Base-by-base conservation (phyloP, 2,113 vertebrate genomes). In the Heteronetta atricapilla region DNA sequence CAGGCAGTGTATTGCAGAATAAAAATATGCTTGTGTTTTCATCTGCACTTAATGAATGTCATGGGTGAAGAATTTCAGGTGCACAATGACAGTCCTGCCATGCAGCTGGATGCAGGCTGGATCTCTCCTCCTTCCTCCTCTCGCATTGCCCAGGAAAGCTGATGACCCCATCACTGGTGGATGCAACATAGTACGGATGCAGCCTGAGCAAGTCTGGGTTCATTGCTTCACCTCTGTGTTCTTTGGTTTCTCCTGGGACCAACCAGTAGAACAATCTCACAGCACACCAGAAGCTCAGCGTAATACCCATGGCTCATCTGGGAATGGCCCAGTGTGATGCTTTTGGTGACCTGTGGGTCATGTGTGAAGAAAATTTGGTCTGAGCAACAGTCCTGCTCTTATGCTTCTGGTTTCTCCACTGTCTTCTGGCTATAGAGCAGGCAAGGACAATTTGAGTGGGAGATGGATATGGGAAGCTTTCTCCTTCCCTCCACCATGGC, bases 111-210 rank as follows among this genome's bases (percentile, higher is more conserved):
- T 56, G 16, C 17, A 42, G 31, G 26, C 50, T 74, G 59, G 29
- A 8, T 79, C 13, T 42, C 20, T 63, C 12, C 38, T 38, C 14
- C 23, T 58, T 88, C 25, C 34, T 83, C 64, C 38, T 46, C 50
- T 73, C 28, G 17, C 36, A 13, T 64, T 80, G 28, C 48, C 20
- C 13, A 17, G 3, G 10, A 25, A 36, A 0, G 1, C 8, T 28
- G 38, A 6, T 62, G 20, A 77, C 58, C 31, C 33, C 33, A 16
- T 15, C 50, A 12, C 13, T 19, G 50, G 31, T 44, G 44, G 26
- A 6, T 48, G 36, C 5, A 3, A 3, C 8, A 1, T 0, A 3
- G 10, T 63, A 31, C 36, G 52, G n/a, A 22, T 34, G 44, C 28
- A 76, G n/a, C 38, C 26, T 58, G 67, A 80, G 16, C 26, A 48